Percentiles rank a stretch among this genome's conserved stretches.
phyloP scores from a whole-genome alignment of 2,113 vertebrate genomes.

The Fukomys damarensis region DNA sequence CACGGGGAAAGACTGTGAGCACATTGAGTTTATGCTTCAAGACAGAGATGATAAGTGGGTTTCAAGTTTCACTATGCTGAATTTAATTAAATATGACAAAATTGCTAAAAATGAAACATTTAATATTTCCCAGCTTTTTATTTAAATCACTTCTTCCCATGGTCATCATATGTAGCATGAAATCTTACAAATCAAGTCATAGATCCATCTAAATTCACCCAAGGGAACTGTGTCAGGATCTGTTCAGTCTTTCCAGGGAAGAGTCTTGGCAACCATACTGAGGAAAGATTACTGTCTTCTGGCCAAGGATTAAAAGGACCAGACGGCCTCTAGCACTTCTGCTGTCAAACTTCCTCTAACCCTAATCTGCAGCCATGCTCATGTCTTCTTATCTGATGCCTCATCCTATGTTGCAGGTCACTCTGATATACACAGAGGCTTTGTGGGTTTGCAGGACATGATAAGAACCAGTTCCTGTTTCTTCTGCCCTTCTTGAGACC shows the following conservation, averaged over 20 bases:
- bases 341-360: background rate
- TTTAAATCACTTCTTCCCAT: background rate
- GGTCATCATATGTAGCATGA: background rate
- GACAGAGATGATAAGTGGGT: background rate
- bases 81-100: constrained; percentile 36
- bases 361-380: background rate
- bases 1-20: background rate
- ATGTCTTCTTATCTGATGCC: no score
- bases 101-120: background rate
- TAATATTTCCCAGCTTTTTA: background rate
- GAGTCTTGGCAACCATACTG: rapidly evolving
- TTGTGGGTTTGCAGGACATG: background rate
- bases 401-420: background rate
- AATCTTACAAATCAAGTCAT: constrained; percentile 14
- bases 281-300: background rate
- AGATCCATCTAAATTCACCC: background rate
- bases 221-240: background rate
- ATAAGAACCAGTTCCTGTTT: background rate
- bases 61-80: background rate
- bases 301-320: background rate
- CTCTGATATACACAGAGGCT: background rate
- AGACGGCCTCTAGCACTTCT: background rate
- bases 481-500: background rate
- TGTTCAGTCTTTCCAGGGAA: background rate
- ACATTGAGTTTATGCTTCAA: background rate